Conservation (phyloP, 2,888 invertebrate genomes). For the Adela reaumurella region DNA sequence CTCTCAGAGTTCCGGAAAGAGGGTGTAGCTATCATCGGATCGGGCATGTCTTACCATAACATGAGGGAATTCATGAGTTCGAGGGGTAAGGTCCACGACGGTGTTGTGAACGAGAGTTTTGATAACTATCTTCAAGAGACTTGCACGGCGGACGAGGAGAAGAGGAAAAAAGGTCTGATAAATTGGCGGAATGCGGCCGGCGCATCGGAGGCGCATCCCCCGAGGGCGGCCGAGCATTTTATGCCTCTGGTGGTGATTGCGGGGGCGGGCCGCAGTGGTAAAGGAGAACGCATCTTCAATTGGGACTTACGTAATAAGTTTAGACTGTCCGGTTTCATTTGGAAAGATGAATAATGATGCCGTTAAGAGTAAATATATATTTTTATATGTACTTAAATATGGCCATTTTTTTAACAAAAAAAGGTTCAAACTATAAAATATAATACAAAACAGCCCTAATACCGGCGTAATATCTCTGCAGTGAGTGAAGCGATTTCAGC, state of each 20-base stretch:
- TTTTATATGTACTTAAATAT: no score
- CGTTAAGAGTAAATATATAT: no score
- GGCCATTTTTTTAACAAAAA: no score
- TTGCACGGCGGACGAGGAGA: slow-evolving; percentile 13
- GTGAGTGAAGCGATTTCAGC: no score
- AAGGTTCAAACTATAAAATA: no score
- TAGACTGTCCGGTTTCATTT: slow-evolving; percentile 38
- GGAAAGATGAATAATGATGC: slow-evolving; percentile 33
- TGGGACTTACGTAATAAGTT: slow-evolving; percentile 40
- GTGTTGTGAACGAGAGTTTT: slow-evolving; percentile 15
- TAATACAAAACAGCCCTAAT: no score
- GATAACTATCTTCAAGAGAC: slow-evolving; percentile 17
- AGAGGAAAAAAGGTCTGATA: slow-evolving; percentile 12
- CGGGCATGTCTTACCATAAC: slow-evolving; percentile 25
- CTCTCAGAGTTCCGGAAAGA: slow-evolving; percentile 21
- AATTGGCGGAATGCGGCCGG: slow-evolving; percentile 31
- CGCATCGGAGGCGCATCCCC: slow-evolving; percentile 36
- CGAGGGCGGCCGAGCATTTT: slow-evolving; percentile 38
- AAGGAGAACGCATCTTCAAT: slow-evolving; percentile 36
- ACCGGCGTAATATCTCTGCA: no score
- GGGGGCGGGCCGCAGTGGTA: slow-evolving; percentile 33
- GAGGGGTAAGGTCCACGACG: no score
- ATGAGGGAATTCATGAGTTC: slow-evolving; percentile 19
- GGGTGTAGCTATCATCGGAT: slow-evolving; percentile 23
- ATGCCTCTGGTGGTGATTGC: slow-evolving; percentile 44